These are phyloP conservation scores for Digitonthophagus gazella DNA, from an alignment of 2,888 invertebrate species.

Conservation along the genomic window DNA sequence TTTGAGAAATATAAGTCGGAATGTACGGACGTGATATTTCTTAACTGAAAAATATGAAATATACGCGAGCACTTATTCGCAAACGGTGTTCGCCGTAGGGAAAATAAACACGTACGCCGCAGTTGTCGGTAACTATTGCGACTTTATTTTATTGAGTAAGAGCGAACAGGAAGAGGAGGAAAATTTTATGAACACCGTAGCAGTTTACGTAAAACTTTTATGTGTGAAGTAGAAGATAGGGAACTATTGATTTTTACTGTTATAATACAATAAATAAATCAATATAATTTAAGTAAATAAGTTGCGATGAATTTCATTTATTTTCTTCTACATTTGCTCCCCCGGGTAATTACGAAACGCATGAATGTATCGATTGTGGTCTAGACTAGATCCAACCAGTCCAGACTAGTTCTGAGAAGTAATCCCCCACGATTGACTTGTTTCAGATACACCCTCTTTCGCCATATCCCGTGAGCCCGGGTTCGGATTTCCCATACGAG, in stretches of 20 bases:
- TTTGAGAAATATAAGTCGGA: not conserved
- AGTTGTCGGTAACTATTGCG: not conserved
- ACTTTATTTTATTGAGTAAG: not conserved
- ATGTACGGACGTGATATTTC: not conserved
- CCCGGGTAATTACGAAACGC: not conserved
- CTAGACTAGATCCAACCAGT: not conserved
- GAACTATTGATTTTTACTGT: no score
- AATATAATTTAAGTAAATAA: no score
- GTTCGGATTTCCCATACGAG: constrained; percentile 83
- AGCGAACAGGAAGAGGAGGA: not conserved
- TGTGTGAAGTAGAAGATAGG: no score
- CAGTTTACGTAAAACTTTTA: not conserved
- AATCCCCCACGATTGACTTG: constrained; percentile 19
- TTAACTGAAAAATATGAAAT: not conserved
- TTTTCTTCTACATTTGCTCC: no score
- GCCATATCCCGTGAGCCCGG: constrained; percentile 91
- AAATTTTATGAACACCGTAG: not conserved
- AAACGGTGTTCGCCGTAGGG: not conserved
- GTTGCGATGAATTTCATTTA: no score
- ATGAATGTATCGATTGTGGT: not conserved
- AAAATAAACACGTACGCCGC: not conserved
- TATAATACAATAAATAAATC: no score
- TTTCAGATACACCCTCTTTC: constrained; percentile 85
- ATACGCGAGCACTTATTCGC: not conserved
- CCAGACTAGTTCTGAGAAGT: not conserved